A percentile compares a stretch with the other conserved stretches of the same genome.
These are phyloP conservation scores for Strongylocentrotus purpuratus DNA, from an alignment of 35 echinoderm and acorn worm genomes.

Conservation along the genomic window DNA sequence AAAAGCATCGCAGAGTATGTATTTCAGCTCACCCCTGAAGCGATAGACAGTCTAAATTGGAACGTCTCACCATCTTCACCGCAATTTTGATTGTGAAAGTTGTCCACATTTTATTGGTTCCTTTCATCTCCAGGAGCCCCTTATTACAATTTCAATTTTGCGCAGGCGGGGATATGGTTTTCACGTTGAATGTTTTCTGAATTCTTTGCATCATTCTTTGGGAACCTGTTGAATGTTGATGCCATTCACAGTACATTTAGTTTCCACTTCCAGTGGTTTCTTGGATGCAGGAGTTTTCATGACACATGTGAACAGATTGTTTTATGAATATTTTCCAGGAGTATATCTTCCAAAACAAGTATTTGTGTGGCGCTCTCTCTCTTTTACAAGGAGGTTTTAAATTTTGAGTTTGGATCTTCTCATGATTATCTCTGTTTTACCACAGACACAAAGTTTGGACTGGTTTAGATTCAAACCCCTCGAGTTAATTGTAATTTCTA, in stretches of 20 bases:
- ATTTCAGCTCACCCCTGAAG: neutral
- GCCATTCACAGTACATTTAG: neutral
- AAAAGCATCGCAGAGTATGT: neutral
- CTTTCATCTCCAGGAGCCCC: too few species aligned
- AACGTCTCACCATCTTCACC: neutral
- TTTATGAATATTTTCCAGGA: too few species aligned
- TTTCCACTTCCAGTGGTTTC: too few species aligned
- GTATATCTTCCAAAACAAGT: too few species aligned
- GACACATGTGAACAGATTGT: neutral
- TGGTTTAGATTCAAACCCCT: too few species aligned
- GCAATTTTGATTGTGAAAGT: neutral
- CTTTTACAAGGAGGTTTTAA: neutral
- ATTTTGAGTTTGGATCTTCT: too few species aligned
- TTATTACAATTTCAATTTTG: too few species aligned
- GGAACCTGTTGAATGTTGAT: neutral
- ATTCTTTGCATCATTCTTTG: neutral
- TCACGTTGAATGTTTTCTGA: neutral
- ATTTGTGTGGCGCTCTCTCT: too few species aligned
- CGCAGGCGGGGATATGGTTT: neutral
- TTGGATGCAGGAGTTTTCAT: neutral
- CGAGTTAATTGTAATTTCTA: too few species aligned
- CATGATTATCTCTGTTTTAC: too few species aligned
- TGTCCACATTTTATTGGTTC: too few species aligned
- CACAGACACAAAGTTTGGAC: too few species aligned
- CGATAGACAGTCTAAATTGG: neutral